A percentile compares a stretch with the other conserved stretches of the same genome.
phyloP scores from a whole-genome alignment of 2,888 invertebrate genomes.

The Calameuta idolon region DNA sequence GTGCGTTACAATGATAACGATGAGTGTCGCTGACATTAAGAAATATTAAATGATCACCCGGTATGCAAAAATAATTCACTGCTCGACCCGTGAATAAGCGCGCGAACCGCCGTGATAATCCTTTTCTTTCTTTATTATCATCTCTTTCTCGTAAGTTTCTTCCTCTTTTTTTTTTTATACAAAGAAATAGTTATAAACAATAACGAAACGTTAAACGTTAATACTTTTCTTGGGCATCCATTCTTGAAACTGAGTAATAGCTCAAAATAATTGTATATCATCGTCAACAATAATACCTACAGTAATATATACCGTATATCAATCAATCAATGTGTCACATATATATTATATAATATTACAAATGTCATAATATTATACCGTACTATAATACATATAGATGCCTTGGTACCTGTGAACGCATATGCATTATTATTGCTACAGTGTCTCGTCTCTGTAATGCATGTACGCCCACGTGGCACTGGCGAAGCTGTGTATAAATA shows the following conservation, averaged over 20 bases:
- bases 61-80: not conserved
- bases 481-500: conserved; percentile 50
- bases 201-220: conserved; percentile 55
- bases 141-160: conserved; percentile 13
- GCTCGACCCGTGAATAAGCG: not conserved
- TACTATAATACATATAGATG: conserved; percentile 27
- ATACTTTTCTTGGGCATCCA: conserved; percentile 52
- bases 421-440: not conserved
- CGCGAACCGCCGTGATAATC: conserved; percentile 10
- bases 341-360: conserved; percentile 45
- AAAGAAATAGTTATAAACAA: conserved; percentile 48
- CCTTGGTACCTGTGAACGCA: conserved; percentile 2
- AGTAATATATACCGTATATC: conserved; percentile 40
- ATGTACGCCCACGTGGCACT: not conserved
- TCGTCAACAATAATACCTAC: conserved; percentile 49
- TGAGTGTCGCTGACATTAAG: not conserved
- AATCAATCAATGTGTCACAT: conserved; percentile 48
- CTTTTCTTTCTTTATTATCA: not conserved
- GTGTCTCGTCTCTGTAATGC: not conserved
- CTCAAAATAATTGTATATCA: conserved; percentile 20
- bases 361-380: conserved; percentile 41
- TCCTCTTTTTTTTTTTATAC: conserved; percentile 8
- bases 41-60: not conserved
- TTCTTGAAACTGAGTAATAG: conserved; percentile 38
- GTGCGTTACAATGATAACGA: not conserved